phyloP scores from a whole-genome alignment of 2,797 vertebrate genomes.

The Centroberyx gerrardi region DNA sequence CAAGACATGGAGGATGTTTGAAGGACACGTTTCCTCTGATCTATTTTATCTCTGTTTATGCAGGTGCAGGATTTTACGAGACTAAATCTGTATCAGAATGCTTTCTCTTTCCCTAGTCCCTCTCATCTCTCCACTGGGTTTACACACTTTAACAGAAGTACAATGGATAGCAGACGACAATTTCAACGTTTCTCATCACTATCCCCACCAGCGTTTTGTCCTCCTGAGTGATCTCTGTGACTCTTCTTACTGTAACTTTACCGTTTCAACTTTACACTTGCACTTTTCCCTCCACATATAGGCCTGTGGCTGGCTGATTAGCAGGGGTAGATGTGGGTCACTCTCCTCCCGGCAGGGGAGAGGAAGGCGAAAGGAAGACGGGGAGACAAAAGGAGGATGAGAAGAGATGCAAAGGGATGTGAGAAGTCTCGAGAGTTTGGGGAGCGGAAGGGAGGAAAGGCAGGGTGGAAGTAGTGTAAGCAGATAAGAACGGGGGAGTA shows the following conservation, averaged over 20 bases:
- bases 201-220: neutral
- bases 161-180: no score
- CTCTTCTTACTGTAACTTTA: neutral
- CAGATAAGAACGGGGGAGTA: constrained; percentile 69
- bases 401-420: constrained; percentile 41
- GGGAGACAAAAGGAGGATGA: constrained; percentile 21
- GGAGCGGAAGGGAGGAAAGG: constrained; percentile 45
- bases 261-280: neutral
- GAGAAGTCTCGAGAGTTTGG: constrained; percentile 26
- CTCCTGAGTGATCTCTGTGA: neutral
- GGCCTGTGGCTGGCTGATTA: constrained; percentile 4
- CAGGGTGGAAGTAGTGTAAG: constrained; percentile 50
- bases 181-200: neutral
- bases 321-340: neutral
- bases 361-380: constrained; percentile 35
- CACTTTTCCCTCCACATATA: neutral
- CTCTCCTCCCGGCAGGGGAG: constrained; percentile 15
- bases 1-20: constrained; percentile 21
- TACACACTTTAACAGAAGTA: no score
- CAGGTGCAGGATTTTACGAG: neutral
- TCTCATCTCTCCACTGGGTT: neutral
- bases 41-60: constrained; percentile 6
- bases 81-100: neutral
- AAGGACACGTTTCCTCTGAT: constrained; percentile 27
- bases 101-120: neutral